These are phyloP conservation scores for Pteropus rufus DNA, from an alignment of 2,797 vertebrate genomes.

Conservation along the genomic window DNA sequence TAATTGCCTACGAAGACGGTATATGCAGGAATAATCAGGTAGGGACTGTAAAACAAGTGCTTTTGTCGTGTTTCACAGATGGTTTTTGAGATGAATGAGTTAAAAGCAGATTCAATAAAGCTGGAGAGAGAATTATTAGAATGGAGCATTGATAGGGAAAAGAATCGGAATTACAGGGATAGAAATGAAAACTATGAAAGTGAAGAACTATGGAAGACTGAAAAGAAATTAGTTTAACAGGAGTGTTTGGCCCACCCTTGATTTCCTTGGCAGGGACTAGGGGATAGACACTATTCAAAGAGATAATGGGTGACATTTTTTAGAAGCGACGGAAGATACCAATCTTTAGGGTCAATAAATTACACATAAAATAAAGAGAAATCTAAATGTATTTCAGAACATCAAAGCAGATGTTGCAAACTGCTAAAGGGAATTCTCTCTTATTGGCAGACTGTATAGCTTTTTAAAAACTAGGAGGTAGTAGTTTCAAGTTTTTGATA, in stretches of 20 bases:
- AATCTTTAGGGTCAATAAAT: neutral
- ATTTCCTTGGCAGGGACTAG: neutral
- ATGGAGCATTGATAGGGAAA: neutral
- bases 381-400: neutral
- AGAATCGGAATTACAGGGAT: neutral
- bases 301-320: neutral
- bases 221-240: neutral
- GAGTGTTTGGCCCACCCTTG: neutral
- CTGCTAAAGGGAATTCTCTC: neutral
- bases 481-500: neutral
- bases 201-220: neutral
- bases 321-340: neutral
- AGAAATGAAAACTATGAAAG: neutral
- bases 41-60: neutral
- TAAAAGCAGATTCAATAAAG: neutral
- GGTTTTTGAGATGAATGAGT: neutral
- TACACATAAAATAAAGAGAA: neutral
- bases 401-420: neutral
- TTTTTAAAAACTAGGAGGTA: neutral
- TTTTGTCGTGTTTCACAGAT: neutral
- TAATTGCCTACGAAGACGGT: neutral
- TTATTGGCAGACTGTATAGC: neutral
- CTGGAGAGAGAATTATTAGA: conserved; percentile 1
- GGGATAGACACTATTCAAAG: neutral
- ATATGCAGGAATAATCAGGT: neutral